These are phyloP conservation scores for Nomada lathburiana DNA, from an alignment of 2,888 invertebrate species.

Conservation along the genomic window DNA sequence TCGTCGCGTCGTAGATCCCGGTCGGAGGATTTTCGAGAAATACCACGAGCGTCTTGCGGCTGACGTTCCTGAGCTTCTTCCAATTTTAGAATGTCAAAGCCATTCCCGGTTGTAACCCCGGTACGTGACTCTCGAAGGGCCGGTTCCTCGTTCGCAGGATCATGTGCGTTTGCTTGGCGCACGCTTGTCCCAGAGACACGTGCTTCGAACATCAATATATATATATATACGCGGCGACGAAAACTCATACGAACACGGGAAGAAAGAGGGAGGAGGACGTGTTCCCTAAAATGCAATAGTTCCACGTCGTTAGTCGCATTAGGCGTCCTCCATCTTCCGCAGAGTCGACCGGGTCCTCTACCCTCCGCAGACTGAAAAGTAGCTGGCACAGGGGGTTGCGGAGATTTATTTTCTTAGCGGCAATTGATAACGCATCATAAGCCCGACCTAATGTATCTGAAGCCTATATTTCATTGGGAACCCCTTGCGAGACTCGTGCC, in stretches of 20 bases:
- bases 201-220: conserved; percentile 70
- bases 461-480: conserved; percentile 55
- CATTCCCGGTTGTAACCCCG: conserved; percentile 71
- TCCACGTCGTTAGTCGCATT: conserved; percentile 67
- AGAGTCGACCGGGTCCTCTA: conserved; percentile 36
- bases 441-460: conserved; percentile 56
- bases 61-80: conserved; percentile 71
- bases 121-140: conserved; percentile 68
- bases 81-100: conserved; percentile 76
- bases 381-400: conserved; percentile 29
- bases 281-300: conserved; percentile 69
- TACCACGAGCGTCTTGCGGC: conserved; percentile 43
- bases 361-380: conserved; percentile 51
- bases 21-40: conserved; percentile 58
- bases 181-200: conserved; percentile 64
- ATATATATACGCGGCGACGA: conserved; percentile 50
- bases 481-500: conserved; percentile 10
- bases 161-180: conserved; percentile 61
- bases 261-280: conserved; percentile 33
- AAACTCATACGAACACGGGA: conserved; percentile 60
- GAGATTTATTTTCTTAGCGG: conserved; percentile 68
- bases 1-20: conserved; percentile 30
- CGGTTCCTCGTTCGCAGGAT: conserved; percentile 57
- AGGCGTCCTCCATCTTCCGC: conserved; percentile 26
- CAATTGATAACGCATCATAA: conserved; percentile 70